phyloP scores from a whole-genome alignment of 2,797 vertebrate species.

The Thalassophryne amazonica region DNA sequence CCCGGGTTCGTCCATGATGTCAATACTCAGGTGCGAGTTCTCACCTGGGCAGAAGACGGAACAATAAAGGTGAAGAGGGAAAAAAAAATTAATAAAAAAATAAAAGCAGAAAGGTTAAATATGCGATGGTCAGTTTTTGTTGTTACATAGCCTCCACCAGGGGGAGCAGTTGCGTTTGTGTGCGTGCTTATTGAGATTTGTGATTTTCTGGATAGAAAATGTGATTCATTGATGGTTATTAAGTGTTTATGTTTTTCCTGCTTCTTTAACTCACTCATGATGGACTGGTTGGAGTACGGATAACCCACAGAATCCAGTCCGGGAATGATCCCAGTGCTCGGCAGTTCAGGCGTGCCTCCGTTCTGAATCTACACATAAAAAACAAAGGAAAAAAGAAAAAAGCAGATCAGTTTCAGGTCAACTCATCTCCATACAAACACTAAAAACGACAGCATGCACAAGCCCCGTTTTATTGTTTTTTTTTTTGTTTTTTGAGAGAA shows the following conservation, averaged over 20 bases:
- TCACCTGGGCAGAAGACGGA: slow-evolving; percentile 80
- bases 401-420: neutral
- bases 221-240: too few species aligned
- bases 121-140: too few species aligned
- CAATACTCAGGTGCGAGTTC: slow-evolving; percentile 92
- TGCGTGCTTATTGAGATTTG: too few species aligned
- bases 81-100: neutral
- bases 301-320: slow-evolving; percentile 92
- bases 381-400: neutral
- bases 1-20: slow-evolving; percentile 95
- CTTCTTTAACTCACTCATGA: slow-evolving; percentile 93
- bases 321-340: slow-evolving; percentile 82
- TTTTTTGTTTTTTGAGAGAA: too few species aligned
- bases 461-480: too few species aligned
- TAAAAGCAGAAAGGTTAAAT: neutral
- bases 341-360: slow-evolving; percentile 90
- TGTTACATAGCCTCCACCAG: rapidly evolving
- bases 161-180: too few species aligned
- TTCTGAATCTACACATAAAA: slow-evolving; percentile 84
- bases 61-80: neutral
- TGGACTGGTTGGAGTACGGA: slow-evolving; percentile 92
- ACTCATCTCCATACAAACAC: neutral
- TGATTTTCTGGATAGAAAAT: too few species aligned
- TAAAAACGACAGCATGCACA: too few species aligned
- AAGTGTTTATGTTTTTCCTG: too few species aligned